These are phyloP conservation scores for Drosophila erecta DNA, from an alignment of 1,140 invertebrate genomes.

Conservation along the genomic window DNA sequence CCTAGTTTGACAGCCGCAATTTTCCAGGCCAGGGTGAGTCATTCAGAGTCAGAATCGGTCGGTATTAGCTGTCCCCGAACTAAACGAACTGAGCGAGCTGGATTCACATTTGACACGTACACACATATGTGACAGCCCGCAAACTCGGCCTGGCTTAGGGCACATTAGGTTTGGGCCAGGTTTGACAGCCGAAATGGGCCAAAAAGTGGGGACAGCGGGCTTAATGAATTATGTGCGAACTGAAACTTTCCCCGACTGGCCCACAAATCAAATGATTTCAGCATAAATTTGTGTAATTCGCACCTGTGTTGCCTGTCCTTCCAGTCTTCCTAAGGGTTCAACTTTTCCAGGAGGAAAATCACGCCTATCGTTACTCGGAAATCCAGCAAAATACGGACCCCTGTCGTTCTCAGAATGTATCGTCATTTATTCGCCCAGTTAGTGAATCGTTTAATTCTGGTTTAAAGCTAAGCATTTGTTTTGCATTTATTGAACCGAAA, in stretches of 20 bases:
- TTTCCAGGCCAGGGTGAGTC: constrained; percentile 13
- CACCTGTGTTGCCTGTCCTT: constrained; percentile 17
- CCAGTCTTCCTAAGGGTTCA: not conserved
- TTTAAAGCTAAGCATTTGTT: not conserved
- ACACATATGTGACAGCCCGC: constrained; percentile 41
- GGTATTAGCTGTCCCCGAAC: constrained; percentile 31
- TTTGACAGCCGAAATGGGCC: constrained; percentile 45
- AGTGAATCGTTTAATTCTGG: constrained; percentile 2
- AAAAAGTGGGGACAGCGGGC: constrained; percentile 21
- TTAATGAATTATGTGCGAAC: constrained; percentile 55
- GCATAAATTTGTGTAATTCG: constrained; percentile 48
- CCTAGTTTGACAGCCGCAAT: not conserved
- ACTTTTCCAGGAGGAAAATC: constrained; percentile 17
- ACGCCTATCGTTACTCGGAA: not conserved
- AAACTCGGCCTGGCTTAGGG: constrained; percentile 40
- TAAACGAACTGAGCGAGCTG: constrained; percentile 23
- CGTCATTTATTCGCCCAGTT: not conserved
- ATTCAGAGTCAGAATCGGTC: constrained; percentile 1
- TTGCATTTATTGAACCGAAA: constrained; percentile 22
- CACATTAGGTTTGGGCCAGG: constrained; percentile 36
- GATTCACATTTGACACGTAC: constrained; percentile 52
- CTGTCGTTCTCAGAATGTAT: constrained; percentile 15
- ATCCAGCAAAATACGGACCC: not conserved
- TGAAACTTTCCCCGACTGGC: constrained; percentile 33
- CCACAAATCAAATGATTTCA: constrained; percentile 54